Base-by-base conservation (phyloP, 2,888 invertebrate genomes). In the Stratiomys singularior region DNA sequence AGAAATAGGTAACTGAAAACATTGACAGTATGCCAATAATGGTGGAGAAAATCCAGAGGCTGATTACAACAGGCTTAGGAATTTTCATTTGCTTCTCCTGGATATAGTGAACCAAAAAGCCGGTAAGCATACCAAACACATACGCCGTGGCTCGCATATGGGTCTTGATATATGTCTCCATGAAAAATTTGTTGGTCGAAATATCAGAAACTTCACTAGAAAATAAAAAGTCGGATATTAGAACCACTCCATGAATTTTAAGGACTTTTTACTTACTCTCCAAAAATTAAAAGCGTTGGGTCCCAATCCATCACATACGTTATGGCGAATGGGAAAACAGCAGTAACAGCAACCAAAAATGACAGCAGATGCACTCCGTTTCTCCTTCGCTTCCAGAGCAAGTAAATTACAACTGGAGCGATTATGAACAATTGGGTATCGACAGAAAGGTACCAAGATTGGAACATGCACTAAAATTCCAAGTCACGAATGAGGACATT, bases 101-200 rank as follows among this genome's bases (percentile, higher is more conserved):
- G 78, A 93, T 88, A 80, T 89, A 87, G 85, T 93, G 91, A 4
- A 92, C 87, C 21, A 92, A 83, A 81, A 91, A 93, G 37, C 93
- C 93, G 15, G 90, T 90, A 15, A 92, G 81, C 67, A 93, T 84
- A 4, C 93, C 93, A 83, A 92, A 88, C 79, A 91, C 90, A 82
- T 93, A 93, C 0, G 91, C 90, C n/a, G 89, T 90, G 81, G 92
- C 91, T 83, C 93, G 90, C 92, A 93, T 92, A 81, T 93, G 93
- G 0, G 93, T 93, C 84, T 92, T 93, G n/a, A 93, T 91, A 81
- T 93, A 93, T 0, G 89, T 90, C 77, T 88, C 89, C 58, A 88
- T 88, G 82, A 92, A 93, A 82, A 92, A 93, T 74, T 85, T 86
- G 82, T 93, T 93, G 0, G 87, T 86, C 1, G 90, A 88, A 44